Evolutionary conservation across 2,113 vertebrate species (phyloP).

Genomic region (Stegostoma tigrinum): DNA sequence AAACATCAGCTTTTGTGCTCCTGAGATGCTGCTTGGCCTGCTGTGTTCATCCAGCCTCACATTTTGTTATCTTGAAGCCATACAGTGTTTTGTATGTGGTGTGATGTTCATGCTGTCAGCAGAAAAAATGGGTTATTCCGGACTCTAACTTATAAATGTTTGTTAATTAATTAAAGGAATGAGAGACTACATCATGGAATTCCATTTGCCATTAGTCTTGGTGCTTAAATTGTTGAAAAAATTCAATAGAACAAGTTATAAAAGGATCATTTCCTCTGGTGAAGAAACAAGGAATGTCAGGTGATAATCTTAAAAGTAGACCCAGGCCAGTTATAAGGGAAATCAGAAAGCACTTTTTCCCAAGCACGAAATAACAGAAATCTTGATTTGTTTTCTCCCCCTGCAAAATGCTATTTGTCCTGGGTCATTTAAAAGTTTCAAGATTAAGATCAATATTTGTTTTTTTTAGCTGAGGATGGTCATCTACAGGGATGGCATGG

Average conservation of each 20-base stretch:
- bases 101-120: not conserved
- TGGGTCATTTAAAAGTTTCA: not conserved
- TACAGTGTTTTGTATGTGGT: not conserved
- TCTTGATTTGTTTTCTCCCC: not conserved
- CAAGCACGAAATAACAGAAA: not conserved
- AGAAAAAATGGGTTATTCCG: not conserved
- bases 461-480: not conserved
- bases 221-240: not conserved
- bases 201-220: not conserved
- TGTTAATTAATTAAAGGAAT: slow-evolving; percentile 1
- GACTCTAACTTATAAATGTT: not conserved
- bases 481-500: no score
- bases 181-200: not conserved
- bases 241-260: not conserved
- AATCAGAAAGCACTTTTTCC: not conserved
- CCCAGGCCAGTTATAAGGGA: not conserved
- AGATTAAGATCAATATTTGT: not conserved
- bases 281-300: no score
- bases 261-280: not conserved
- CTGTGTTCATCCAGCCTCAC: no score
- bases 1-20: no score
- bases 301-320: not conserved
- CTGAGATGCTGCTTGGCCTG: no score
- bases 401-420: not conserved
- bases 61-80: no score